Conservation (phyloP, 2,888 invertebrate genomes). For the Scaeva pyrastri region DNA sequence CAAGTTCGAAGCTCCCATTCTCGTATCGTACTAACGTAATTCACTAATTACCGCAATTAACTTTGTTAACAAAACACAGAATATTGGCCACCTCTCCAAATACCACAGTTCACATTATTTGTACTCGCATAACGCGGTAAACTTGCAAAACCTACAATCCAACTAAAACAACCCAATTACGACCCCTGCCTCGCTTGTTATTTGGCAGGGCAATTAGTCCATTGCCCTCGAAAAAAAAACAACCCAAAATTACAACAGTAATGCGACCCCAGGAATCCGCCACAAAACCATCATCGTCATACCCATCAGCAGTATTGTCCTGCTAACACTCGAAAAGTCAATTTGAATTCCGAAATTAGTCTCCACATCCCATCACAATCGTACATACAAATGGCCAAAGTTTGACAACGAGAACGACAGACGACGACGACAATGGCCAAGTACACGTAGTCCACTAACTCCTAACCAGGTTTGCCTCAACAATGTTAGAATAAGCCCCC, state of each 20-base stretch:
- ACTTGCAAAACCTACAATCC: background rate
- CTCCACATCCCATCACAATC: conserved; percentile 23
- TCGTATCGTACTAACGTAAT: too few species aligned
- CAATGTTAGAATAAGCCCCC: conserved; percentile 9
- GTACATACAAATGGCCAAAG: conserved; percentile 45
- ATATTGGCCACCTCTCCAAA: background rate
- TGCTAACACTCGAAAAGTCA: conserved; percentile 47
- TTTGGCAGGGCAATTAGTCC: conserved; percentile 49
- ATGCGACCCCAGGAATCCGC: conserved; percentile 16
- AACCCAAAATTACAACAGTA: conserved; percentile 60
- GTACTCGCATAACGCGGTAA: background rate
- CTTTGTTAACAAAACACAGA: conserved; percentile 39
- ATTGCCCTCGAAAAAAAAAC: conserved; percentile 56
- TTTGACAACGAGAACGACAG: conserved; percentile 22
- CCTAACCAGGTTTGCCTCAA: conserved; percentile 1
- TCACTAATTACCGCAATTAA: conserved; percentile 58
- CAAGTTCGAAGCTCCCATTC: background rate
- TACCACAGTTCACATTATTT: conserved; percentile 3
- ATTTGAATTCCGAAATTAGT: conserved; percentile 65
- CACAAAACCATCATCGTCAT: conserved; percentile 10
- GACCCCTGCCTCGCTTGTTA: conserved; percentile 39
- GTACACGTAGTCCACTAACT: conserved; percentile 42
- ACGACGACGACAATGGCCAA: conserved; percentile 10
- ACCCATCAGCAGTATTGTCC: background rate
- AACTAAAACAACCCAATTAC: conserved; percentile 56